Conservation (phyloP, 1,140 invertebrate species). For the Atta colombica region DNA sequence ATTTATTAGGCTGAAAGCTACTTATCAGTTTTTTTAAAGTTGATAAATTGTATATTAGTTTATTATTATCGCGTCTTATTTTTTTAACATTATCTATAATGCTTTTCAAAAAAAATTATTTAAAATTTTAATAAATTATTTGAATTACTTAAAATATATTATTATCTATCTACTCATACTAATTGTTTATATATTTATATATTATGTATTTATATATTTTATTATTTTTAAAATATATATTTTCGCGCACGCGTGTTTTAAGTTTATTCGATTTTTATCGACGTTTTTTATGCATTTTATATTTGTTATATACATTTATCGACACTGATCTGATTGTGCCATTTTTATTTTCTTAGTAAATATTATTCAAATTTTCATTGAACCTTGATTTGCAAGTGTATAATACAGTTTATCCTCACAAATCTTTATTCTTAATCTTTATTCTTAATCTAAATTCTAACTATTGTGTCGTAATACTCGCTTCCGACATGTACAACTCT, state of each 20-base stretch:
- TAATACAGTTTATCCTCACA: not conserved
- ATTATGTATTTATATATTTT: not conserved
- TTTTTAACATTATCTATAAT: not conserved
- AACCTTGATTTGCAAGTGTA: not conserved
- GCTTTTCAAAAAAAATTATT: not conserved
- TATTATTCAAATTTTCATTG: not conserved
- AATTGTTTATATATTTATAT: not conserved
- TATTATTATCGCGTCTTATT: not conserved
- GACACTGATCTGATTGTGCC: not conserved
- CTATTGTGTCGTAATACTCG: not conserved
- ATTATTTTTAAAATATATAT: not conserved
- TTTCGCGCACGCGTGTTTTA: not conserved
- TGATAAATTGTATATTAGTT: not conserved
- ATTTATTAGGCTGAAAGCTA: not conserved
- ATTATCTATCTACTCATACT: not conserved
- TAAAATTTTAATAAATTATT: not conserved
- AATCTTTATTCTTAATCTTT: not conserved
- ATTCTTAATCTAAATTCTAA: slow-evolving; percentile 13
- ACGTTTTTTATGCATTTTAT: not conserved
- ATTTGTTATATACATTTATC: not conserved
- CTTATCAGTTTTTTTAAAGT: not conserved
- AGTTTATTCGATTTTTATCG: not conserved
- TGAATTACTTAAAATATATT: not conserved
- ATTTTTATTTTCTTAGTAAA: not conserved
- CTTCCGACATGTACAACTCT: slow-evolving; percentile 23